A percentile compares a stretch with the other conserved stretches of the same genome.
These are phyloP conservation scores for Crotophaga sulcirostris DNA, from an alignment of 2,113 vertebrate species.

Conservation along the genomic window DNA sequence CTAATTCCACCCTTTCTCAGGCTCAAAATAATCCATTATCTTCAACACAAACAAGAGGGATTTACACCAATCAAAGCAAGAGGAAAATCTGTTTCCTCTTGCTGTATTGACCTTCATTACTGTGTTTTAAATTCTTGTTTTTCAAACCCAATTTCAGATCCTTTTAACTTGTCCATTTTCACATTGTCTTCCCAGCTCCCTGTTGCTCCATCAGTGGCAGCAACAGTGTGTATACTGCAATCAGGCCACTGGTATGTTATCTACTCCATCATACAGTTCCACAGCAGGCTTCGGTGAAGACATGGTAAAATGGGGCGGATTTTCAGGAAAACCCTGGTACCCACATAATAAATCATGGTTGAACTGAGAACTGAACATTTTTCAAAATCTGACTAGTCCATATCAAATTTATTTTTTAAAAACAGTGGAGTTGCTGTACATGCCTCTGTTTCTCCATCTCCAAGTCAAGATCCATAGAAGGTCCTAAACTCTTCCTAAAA, in stretches of 20 bases:
- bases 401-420: not conserved
- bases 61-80: not conserved
- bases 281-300: not conserved
- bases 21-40: not conserved
- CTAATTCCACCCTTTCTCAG: not conserved
- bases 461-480: not conserved
- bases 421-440: not conserved
- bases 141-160: not conserved
- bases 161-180: not conserved
- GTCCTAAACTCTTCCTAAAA: not conserved
- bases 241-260: not conserved
- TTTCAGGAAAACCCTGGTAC: not conserved
- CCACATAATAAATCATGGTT: not conserved
- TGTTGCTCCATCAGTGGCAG: not conserved
- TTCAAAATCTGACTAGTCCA: not conserved
- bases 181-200: not conserved
- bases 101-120: not conserved
- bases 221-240: not conserved
- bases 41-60: not conserved
- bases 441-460: not conserved
- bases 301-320: not conserved
- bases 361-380: not conserved
- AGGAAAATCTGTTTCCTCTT: not conserved
- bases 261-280: not conserved
- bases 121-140: not conserved